phyloP scores from a whole-genome alignment of 2,888 invertebrate genomes.

The Petrophora chlorosata region DNA sequence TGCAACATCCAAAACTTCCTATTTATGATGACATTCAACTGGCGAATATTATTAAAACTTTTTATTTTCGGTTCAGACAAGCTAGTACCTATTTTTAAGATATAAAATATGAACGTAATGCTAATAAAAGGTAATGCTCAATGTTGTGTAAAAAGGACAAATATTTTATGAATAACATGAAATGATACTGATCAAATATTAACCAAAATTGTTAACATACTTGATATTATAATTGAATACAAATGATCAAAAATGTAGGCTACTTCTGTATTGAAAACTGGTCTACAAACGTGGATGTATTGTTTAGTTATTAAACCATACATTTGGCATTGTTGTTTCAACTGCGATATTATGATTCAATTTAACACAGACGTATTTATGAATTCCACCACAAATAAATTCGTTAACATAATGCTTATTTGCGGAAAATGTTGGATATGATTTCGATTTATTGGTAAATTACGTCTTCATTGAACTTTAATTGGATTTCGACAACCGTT shows the following conservation, averaged over 20 bases:
- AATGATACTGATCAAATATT: too few species aligned
- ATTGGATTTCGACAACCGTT: constrained; percentile 52
- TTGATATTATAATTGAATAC: too few species aligned
- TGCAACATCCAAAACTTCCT: constrained; percentile 12
- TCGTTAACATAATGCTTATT: constrained; percentile 43
- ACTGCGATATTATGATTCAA: constrained; percentile 32
- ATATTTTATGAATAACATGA: too few species aligned
- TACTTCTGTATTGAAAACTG: neutral
- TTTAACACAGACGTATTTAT: constrained; percentile 28
- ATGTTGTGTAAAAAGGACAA: too few species aligned
- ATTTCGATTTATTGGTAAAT: constrained; percentile 53
- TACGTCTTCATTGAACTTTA: constrained; percentile 57
- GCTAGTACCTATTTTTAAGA: too few species aligned
- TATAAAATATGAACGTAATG: too few species aligned
- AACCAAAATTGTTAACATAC: too few species aligned
- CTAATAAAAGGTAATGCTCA: too few species aligned
- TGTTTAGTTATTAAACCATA: constrained; percentile 12
- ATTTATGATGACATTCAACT: constrained; percentile 4
- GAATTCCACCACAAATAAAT: constrained; percentile 39
- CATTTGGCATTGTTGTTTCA: constrained; percentile 24
- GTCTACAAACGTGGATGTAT: constrained; percentile 2
- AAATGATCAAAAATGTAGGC: too few species aligned
- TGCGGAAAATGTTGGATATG: constrained; percentile 40
- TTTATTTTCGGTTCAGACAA: too few species aligned
- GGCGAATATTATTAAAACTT: neutral